Percentiles rank a stretch among this genome's conserved stretches.
phyloP scores from a whole-genome alignment of 2,113 vertebrate species.

The Anas platyrhynchos region DNA sequence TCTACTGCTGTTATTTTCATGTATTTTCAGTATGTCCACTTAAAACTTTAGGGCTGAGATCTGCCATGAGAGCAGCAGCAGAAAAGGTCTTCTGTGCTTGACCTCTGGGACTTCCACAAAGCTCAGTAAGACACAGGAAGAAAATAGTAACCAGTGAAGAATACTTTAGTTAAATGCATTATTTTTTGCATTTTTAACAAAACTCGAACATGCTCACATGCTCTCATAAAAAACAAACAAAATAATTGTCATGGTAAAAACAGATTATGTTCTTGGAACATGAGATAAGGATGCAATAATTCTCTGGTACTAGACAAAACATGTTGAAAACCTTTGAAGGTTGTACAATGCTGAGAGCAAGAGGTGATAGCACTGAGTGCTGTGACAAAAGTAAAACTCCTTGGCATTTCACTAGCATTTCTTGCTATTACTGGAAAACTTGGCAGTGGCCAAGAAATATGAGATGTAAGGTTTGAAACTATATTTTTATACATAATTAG shows the following conservation, averaged over 20 bases:
- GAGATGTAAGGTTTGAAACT: background rate
- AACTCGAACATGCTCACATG: background rate
- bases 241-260: too few relatives aligned
- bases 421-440: background rate
- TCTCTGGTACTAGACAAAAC: background rate
- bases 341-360: accelerated
- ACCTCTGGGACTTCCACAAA: background rate
- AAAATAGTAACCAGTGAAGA: accelerated
- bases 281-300: accelerated
- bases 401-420: background rate
- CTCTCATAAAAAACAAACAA: background rate
- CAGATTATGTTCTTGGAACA: background rate
- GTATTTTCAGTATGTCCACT: background rate
- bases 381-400: background rate
- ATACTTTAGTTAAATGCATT: background rate
- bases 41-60: background rate
- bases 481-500: background rate
- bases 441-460: background rate
- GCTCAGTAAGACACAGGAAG: background rate
- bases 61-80: background rate
- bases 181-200: background rate
- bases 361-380: background rate
- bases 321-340: background rate
- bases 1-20: background rate
- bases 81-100: background rate